Percentiles rank a stretch among this genome's conserved stretches.
These are phyloP conservation scores for Osmoderma eremita DNA, from an alignment of 2,888 invertebrate species.

Conservation along the genomic window DNA sequence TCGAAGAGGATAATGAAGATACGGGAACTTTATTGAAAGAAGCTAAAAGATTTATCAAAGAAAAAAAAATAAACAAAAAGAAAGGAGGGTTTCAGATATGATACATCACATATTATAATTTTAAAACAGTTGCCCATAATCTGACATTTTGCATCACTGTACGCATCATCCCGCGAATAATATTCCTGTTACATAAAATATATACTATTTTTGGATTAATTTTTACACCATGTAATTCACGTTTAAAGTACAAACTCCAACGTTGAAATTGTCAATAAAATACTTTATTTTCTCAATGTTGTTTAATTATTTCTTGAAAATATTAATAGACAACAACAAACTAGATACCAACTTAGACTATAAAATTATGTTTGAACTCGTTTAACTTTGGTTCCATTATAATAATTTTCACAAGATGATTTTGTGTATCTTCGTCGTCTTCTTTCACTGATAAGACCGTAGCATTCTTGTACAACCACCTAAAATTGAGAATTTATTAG, in stretches of 20 bases:
- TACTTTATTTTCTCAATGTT: too few species aligned
- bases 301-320: too few species aligned
- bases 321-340: neutral
- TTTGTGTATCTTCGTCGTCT: conserved; percentile 67
- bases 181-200: too few species aligned
- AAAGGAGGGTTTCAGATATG: too few species aligned
- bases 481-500: conserved; percentile 40
- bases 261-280: too few species aligned
- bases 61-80: conserved; percentile 28
- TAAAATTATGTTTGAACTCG: conserved; percentile 63
- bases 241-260: too few species aligned
- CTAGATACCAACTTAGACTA: conserved; percentile 3
- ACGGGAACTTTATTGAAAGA: conserved; percentile 47
- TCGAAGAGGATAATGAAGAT: conserved; percentile 38
- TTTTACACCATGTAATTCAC: too few species aligned
- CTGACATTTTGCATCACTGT: too few species aligned
- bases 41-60: conserved; percentile 46
- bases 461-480: conserved; percentile 74
- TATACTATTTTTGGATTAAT: too few species aligned
- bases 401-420: conserved; percentile 68
- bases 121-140: too few species aligned
- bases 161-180: too few species aligned
- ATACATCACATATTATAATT: too few species aligned
- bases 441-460: conserved; percentile 67
- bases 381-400: conserved; percentile 67